These are phyloP conservation scores for Glandiceps talaboti DNA, from an alignment of 53 echinoderm and acorn worm species.

Conservation along the genomic window DNA sequence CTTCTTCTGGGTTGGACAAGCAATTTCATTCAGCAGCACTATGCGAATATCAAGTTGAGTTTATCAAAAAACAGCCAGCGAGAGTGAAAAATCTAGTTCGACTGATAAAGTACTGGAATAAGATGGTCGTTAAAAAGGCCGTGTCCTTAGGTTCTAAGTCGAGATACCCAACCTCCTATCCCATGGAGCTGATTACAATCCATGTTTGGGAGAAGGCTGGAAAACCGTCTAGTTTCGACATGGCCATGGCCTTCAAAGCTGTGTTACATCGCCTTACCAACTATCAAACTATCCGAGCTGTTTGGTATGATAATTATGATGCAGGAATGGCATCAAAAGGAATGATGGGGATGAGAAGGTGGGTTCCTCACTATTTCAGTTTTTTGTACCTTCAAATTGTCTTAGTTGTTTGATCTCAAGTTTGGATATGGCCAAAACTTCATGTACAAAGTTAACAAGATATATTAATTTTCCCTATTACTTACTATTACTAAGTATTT, in stretches of 20 bases:
- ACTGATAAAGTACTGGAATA: slow-evolving; percentile 33
- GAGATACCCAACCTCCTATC: slow-evolving; percentile 15
- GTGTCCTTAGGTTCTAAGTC: neutral
- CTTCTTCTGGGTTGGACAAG: neutral
- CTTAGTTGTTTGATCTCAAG: no score
- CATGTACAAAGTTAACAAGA: no score
- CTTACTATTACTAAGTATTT: no score
- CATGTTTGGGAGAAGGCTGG: slow-evolving; percentile 21
- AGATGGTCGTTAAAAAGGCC: neutral
- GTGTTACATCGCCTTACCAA: neutral
- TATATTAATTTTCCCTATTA: no score
- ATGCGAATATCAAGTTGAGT: slow-evolving; percentile 14
- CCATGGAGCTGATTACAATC: slow-evolving; percentile 31
- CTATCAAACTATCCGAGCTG: neutral
- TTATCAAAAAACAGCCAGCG: slow-evolving; percentile 15
- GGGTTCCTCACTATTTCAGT: no score
- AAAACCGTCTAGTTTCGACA: slow-evolving; percentile 8
- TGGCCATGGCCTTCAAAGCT: slow-evolving; percentile 19
- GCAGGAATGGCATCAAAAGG: no score
- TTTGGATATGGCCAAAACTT: no score
- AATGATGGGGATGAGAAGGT: no score
- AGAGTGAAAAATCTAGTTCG: slow-evolving; percentile 23
- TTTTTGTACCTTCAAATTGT: no score
- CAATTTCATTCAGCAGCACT: slow-evolving; percentile 19
- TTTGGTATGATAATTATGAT: no score